These are phyloP conservation scores for Maniola jurtina DNA, from an alignment of 1,140 invertebrate genomes.

Conservation along the genomic window DNA sequence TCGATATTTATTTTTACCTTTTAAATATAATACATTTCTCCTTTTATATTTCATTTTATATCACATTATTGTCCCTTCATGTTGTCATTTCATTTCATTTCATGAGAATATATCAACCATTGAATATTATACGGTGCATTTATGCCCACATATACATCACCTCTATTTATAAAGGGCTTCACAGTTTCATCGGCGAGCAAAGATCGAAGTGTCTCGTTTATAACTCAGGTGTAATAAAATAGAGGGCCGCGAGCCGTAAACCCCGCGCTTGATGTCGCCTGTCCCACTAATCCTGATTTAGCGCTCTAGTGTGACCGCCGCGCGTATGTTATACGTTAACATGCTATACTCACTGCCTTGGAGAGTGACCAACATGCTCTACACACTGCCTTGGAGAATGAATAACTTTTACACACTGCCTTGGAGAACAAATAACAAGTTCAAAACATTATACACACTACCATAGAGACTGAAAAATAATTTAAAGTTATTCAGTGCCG, in stretches of 20 bases:
- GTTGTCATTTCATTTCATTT: neutral
- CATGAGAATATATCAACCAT: constrained; percentile 7
- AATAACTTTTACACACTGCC: too few species aligned
- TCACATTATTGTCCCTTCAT: neutral
- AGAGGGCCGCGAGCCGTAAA: constrained; percentile 57
- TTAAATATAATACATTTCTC: neutral
- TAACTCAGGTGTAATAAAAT: constrained; percentile 51
- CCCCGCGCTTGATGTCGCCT: constrained; percentile 57
- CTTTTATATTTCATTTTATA: neutral
- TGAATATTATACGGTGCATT: constrained; percentile 12
- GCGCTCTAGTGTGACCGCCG: constrained; percentile 45
- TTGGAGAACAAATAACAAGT: too few species aligned
- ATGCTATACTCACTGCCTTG: constrained; percentile 32
- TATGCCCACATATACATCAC: constrained; percentile 10
- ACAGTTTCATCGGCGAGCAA: constrained; percentile 13
- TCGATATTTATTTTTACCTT: neutral
- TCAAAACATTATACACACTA: too few species aligned
- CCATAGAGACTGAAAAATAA: neutral
- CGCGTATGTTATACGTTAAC: constrained; percentile 60
- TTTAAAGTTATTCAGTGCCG: too few species aligned
- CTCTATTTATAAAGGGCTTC: constrained; percentile 15
- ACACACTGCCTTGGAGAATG: too few species aligned
- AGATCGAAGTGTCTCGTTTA: constrained; percentile 16
- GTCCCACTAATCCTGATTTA: constrained; percentile 74
- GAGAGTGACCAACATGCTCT: too few species aligned